phyloP scores from a whole-genome alignment of 2,113 vertebrate genomes.

The Grallaria varia region DNA sequence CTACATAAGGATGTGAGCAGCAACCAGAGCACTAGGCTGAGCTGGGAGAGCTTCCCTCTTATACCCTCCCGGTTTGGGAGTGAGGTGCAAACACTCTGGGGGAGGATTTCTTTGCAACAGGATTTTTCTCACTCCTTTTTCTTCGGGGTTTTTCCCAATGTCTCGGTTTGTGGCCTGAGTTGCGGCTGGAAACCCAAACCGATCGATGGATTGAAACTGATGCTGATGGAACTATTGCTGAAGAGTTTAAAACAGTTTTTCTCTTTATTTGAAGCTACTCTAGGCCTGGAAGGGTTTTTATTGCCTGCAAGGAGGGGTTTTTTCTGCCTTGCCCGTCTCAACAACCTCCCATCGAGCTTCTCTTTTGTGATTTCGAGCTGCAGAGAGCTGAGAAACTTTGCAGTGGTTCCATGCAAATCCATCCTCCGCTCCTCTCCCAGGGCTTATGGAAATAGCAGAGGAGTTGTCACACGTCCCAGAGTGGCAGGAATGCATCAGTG shows the following conservation, averaged over 20 bases:
- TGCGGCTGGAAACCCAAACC: background rate
- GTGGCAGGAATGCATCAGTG: background rate
- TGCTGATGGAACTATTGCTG: background rate
- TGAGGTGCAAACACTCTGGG: background rate
- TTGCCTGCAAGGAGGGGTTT: conserved; percentile 8
- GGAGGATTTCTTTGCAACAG: background rate
- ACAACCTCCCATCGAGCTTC: background rate
- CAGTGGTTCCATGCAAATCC: background rate
- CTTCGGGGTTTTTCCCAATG: background rate
- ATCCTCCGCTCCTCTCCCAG: background rate
- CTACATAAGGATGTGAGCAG: background rate
- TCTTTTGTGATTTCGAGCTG: background rate
- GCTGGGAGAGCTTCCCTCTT: background rate
- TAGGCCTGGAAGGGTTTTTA: background rate
- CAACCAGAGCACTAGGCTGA: background rate
- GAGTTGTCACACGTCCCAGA: background rate
- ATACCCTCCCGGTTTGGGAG: background rate
- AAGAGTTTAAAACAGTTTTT: background rate
- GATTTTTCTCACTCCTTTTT: background rate
- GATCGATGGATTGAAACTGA: background rate
- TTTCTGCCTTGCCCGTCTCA: background rate
- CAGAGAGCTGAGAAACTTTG: background rate
- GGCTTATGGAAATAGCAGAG: background rate
- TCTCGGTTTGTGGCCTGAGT: background rate
- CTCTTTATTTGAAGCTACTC: background rate